These are phyloP conservation scores for Rhamphomyia laevipes DNA, from an alignment of 2,888 invertebrate genomes.

Conservation along the genomic window DNA sequence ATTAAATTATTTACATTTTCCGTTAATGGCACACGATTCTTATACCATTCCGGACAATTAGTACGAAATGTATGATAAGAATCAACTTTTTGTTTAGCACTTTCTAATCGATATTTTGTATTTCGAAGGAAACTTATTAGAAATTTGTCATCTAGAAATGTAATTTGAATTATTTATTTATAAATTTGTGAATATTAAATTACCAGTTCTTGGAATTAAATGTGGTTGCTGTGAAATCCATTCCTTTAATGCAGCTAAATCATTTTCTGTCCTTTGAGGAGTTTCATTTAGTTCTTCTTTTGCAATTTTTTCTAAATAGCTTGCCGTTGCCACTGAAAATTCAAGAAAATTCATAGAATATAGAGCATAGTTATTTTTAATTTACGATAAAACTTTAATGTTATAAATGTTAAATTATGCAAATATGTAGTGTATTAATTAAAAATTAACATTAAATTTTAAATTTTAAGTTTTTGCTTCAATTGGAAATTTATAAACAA, in stretches of 20 bases:
- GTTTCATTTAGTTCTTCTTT: conserved; percentile 31
- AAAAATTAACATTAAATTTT: too few species aligned
- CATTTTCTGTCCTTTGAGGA: conserved; percentile 37
- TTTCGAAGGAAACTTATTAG: conserved; percentile 46
- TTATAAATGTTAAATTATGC: too few species aligned
- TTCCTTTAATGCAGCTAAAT: conserved; percentile 42
- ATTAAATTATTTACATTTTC: conserved; percentile 18
- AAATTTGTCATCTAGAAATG: conserved; percentile 42
- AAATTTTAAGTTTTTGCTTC: too few species aligned
- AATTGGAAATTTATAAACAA: too few species aligned
- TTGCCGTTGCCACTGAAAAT: too few species aligned
- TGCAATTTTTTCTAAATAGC: too few species aligned
- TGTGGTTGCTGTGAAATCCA: conserved; percentile 48
- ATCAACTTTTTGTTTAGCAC: conserved; percentile 46
- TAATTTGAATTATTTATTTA: neutral
- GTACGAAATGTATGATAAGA: conserved; percentile 41
- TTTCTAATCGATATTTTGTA: conserved; percentile 48
- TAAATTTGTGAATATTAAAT: neutral
- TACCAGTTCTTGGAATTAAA: conserved; percentile 45
- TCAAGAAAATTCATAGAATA: too few species aligned
- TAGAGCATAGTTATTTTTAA: too few species aligned
- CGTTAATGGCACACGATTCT: conserved; percentile 32
- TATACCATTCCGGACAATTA: conserved; percentile 42
- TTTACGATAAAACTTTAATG: too few species aligned
- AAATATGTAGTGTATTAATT: too few species aligned